Percentiles rank a stretch among this genome's conserved stretches.
These are phyloP conservation scores for Pyrgus malvae DNA, from an alignment of 2,888 invertebrate species.

Conservation along the genomic window DNA sequence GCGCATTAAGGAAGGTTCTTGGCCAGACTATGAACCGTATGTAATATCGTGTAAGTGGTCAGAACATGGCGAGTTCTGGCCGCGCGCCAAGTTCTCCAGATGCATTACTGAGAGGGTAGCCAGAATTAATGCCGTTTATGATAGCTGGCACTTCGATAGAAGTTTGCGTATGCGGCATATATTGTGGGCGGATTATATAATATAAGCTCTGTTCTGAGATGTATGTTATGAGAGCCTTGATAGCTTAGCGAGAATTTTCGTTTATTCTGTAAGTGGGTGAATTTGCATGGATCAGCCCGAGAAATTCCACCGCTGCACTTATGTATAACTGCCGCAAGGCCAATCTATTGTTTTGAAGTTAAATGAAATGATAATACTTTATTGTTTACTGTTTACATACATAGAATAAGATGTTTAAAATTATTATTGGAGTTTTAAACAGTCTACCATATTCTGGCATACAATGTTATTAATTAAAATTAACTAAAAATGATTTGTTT, in stretches of 20 bases:
- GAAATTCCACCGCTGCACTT: too few relatives aligned
- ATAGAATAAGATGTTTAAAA: too few relatives aligned
- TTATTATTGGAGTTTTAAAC: too few relatives aligned
- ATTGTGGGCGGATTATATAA: not conserved
- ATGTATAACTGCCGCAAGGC: too few relatives aligned
- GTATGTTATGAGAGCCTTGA: not conserved
- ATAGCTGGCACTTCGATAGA: conserved; percentile 1
- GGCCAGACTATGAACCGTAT: not conserved
- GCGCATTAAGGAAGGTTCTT: not conserved
- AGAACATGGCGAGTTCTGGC: conserved; percentile 1
- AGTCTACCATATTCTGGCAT: too few relatives aligned
- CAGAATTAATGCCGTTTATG: not conserved
- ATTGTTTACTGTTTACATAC: too few relatives aligned
- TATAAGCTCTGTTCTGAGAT: not conserved
- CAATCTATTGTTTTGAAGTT: too few relatives aligned
- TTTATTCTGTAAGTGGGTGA: too few relatives aligned
- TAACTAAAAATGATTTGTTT: too few relatives aligned
- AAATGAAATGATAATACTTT: too few relatives aligned
- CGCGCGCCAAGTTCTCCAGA: conserved; percentile 15
- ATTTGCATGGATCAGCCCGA: too few relatives aligned
- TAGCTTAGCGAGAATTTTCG: not conserved
- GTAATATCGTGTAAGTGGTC: not conserved
- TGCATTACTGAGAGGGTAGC: conserved; percentile 7
- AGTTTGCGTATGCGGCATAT: not conserved
- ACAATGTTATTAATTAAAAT: too few relatives aligned